Evolutionary conservation across 2,113 vertebrate species (phyloP), one percentile per base, ranked within the genome.

Genomic region (Neotoma lepida): DNA sequence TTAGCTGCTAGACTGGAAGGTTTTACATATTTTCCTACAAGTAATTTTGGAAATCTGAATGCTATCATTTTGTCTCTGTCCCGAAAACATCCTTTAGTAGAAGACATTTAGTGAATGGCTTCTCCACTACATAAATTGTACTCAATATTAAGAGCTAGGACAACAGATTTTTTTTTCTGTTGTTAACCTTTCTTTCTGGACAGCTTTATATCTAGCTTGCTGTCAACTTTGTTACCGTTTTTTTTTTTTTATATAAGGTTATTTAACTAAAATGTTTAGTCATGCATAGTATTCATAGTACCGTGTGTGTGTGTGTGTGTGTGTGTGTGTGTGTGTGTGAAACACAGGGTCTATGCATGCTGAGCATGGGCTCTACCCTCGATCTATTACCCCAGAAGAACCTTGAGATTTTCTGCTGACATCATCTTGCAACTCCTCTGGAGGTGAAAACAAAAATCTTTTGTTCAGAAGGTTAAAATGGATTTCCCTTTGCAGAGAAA

Each of bases 391-490:
- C 22, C 4, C 1, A 77, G 28, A 49, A 46, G 6, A 64, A 41
- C 35, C 24, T 61, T 87, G 61, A 22, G 4, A 49, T 73, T 39
- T 81, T 58, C 24, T 51, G 44, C 80, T 33, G 3, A 91, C 88
- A 82, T 92, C 5, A 68, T 14, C 4, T 44, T 88, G 33, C 18
- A 70, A 33, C 28, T 54, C 64, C 76, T 84, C 30, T 89, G 33
- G 20, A 88, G 88, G 86, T 80, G 44, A 91, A 66, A 61, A 63
- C 41, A 26, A 26, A 64, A 26, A 61, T 71, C 58, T 94, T 93
- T 84, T 14, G 44, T 80, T 89, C 20, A 56, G 4, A 39, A 90
- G 51, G 3, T 89, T 86, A 12, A 44, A 46, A 85, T 28, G 3
- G 22, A 63, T 4, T 78, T 86, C 88, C 22, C 74, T 90, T 88